Evolutionary conservation across 2,113 vertebrate species (phyloP), one percentile per base, ranked within the genome.

Genomic region (Vombatus ursinus): DNA sequence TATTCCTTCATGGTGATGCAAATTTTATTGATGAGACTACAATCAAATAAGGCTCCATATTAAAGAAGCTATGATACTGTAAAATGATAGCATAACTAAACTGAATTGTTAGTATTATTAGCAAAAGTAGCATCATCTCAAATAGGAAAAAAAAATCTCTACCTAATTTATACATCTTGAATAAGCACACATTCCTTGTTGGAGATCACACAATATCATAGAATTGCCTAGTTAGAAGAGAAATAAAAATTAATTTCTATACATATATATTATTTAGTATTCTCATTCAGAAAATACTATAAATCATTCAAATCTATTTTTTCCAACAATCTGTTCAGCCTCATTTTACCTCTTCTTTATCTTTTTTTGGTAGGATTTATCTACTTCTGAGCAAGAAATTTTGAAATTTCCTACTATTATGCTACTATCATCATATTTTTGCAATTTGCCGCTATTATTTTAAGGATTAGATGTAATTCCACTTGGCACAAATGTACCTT

Each of bases 21-120:
- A 95, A 26, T 24, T 94, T 22, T 94, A 95, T 61, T 57, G 95
- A 97, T 94, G 9, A 94, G 91, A 8, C 5, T 91, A 57, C 14
- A 24, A 90, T 84, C 90, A 94, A 28, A 25, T 23, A 53, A n/a
- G 1, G 28, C 48, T 92, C 96, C 97, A 96, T 49, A 48, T 94
- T 54, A 93, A 0, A 52, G 0, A 0, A 12, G 23, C 49, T 0
- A 0, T 1, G 54, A 23, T 49, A 89, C 22, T 93, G 92, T 31
- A 50, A 53, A 10, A 49, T 90, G 6, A 0, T 0, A 1, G 31
- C 0, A 0, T 1, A 3, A 91, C 3, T 54, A 94, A 96, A 89
- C 2, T 44, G 9, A 5, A 10, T 2, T 19, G 12, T 28, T 93
- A 50, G 91, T 89, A 12, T 89, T 49, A 57, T 92, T 53, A 90